Conservation (phyloP, 2,888 invertebrate species). For the Kryphioiulus occultus region DNA sequence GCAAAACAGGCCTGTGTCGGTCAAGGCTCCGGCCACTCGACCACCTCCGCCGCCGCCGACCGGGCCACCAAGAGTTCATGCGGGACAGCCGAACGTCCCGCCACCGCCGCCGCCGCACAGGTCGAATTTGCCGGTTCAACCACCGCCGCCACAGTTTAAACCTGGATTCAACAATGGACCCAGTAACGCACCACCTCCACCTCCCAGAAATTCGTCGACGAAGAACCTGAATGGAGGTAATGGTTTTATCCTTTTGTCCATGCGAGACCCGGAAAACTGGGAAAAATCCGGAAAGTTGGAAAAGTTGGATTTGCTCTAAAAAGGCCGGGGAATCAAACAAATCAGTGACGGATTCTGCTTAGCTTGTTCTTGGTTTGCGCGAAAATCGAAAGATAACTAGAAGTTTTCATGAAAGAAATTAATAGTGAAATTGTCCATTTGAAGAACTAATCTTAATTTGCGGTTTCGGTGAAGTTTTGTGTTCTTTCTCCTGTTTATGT, state of each 20-base stretch:
- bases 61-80: conserved; percentile 64
- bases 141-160: conserved; percentile 48
- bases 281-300: no score
- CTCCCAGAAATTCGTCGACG: conserved; percentile 73
- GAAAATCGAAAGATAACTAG: no score
- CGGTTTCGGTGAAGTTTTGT: no score
- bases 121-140: not conserved
- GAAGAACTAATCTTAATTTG: no score
- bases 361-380: no score
- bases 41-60: conserved; percentile 67
- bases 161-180: conserved; percentile 55
- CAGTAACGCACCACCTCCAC: conserved; percentile 65
- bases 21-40: conserved; percentile 58
- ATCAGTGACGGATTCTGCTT: no score
- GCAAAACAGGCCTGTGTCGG: conserved; percentile 45
- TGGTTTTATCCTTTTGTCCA: not conserved
- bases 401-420: no score
- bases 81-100: conserved; percentile 61
- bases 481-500: no score
- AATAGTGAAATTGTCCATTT: no score
- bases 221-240: conserved; percentile 59
- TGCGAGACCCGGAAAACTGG: no score
- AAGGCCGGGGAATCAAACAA: no score
- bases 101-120: conserved; percentile 47
- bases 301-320: no score